Conservation (phyloP, 2,113 vertebrate genomes). For the Corythaixoides concolor region DNA sequence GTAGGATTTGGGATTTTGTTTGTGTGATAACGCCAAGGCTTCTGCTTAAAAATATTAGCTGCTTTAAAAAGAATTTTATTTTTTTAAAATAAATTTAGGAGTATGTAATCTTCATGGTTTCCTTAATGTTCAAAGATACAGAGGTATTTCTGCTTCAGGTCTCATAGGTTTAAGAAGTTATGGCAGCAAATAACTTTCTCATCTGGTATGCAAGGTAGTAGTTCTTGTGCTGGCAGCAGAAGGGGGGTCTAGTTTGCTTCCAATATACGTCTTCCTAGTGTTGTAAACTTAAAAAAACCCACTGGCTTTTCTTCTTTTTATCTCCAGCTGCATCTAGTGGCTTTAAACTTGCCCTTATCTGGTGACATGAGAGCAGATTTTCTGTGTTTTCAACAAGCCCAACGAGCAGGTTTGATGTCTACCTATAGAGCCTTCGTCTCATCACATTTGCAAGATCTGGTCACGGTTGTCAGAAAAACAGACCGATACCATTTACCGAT, state of each 20-base stretch:
- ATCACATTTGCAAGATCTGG: constrained; percentile 87
- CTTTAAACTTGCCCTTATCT: constrained; percentile 87
- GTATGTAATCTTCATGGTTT: not conserved
- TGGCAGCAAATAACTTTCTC: not conserved
- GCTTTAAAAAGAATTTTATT: not conserved
- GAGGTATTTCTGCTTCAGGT: not conserved
- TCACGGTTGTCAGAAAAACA: constrained; percentile 82
- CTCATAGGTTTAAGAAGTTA: not conserved
- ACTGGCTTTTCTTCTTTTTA: not conserved
- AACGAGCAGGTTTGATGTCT: constrained; percentile 84
- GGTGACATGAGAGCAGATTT: constrained; percentile 87
- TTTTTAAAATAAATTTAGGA: not conserved
- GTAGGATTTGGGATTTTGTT: not conserved
- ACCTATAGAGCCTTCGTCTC: constrained; percentile 93
- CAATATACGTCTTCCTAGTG: not conserved
- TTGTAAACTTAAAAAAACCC: not conserved
- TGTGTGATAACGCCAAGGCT: not conserved
- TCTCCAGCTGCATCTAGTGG: constrained; percentile 87
- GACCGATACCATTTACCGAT: constrained; percentile 84
- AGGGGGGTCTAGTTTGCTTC: not conserved
- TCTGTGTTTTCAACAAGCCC: constrained; percentile 91
- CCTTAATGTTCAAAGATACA: not conserved
- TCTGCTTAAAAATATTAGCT: not conserved
- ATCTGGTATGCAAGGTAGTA: not conserved
- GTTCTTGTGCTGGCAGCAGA: not conserved